Conservation (phyloP, 2,113 vertebrate genomes). For the Aythya baeri region DNA sequence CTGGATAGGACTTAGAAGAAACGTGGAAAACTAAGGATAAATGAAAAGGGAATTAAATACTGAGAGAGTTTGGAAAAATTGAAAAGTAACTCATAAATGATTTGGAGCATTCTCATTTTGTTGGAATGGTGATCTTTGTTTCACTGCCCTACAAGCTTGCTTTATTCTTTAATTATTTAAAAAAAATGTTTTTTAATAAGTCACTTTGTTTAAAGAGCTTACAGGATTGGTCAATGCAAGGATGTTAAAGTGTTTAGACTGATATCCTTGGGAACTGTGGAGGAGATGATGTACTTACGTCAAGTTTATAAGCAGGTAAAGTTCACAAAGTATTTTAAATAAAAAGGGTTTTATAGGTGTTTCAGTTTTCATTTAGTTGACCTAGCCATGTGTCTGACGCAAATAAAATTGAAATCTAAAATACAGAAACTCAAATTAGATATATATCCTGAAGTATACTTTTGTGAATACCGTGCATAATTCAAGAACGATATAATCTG, state of each 20-base stretch:
- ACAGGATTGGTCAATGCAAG: constrained; percentile 94
- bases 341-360: not conserved
- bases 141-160: not conserved
- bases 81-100: not conserved
- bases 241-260: constrained; percentile 93
- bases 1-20: not conserved
- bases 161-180: not conserved
- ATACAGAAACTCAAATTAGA: not conserved
- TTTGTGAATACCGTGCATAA: not conserved
- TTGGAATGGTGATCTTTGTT: not conserved
- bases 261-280: constrained; percentile 94
- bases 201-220: constrained; percentile 79
- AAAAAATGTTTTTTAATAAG: not conserved
- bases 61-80: not conserved
- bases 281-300: constrained; percentile 94
- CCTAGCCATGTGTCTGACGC: not conserved
- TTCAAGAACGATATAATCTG: not conserved
- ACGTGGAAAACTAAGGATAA: not conserved
- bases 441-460: not conserved
- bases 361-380: not conserved
- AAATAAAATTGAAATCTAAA: not conserved
- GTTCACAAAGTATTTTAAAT: not conserved
- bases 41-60: not conserved
- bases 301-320: constrained; percentile 97
- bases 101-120: not conserved